Evolutionary conservation across 2,113 vertebrate genomes (phyloP), one percentile per base, ranked within the genome.

Genomic region (Halichoerus grypus): DNA sequence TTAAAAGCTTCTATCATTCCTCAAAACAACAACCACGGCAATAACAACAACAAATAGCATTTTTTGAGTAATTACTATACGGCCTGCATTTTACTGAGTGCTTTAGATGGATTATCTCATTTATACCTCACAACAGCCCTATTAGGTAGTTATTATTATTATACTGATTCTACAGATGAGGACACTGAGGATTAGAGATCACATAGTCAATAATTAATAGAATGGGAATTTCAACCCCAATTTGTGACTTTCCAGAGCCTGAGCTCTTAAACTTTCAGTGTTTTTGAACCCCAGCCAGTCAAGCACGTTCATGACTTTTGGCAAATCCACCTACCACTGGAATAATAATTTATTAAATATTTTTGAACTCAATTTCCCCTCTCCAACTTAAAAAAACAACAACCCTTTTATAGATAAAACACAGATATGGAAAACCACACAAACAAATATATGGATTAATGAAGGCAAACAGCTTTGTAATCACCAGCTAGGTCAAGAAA

Each of bases 281-380:
- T 22, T 31, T 86, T 24, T 71, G 7, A 79, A 80, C 42, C 39
- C n/a, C 59, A 74, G 7, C 46, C 83, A 86, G n/a, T 5, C 18
- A 90, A 86, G 10, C 63, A 57, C 26, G 4, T 46, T 77, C 36
- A 33, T 46, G 36, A 57, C 26, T 83, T 84, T 87, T 55, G 63
- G 36, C 81, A 90, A 87, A 80, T 85, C 19, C 22, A 94, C 31
- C 36, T 91, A 28, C 13, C 22, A 19, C n/a, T 31, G 82, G 31
- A 83, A 61, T 87, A 95, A 94, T 71, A 82, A 69, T 80, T 59
- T 53, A 67, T 77, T 92, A 71, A 69, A 61, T 88, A 77, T 82
- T 85, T 88, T 83, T 21, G 19, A 92, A 79, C 22, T 77, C 46
- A 67, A 85, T 11, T 61, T 55, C 61, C 19, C 39, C 5, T 31